Base-by-base conservation (phyloP, 1,140 invertebrate species). In the Formica exsecta region DNA sequence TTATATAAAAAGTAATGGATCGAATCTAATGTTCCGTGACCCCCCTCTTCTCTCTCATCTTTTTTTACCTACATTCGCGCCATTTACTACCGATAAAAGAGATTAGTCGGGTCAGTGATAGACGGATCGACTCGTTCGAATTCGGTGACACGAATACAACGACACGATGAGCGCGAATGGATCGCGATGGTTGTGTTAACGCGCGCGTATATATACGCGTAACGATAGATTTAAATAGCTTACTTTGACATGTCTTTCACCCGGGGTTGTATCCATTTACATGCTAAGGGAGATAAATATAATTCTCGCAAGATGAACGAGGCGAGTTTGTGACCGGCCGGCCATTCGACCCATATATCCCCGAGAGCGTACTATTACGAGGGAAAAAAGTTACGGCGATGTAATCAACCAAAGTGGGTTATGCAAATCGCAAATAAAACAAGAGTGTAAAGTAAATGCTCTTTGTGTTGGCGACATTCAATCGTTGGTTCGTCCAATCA, bases 191-290 rank as follows among this genome's bases (percentile, higher is more conserved):
- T 3, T 57, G 16, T 19, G 5, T 51, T 16, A 54, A 11, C 59
- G 62, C 64, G 29, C 25, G 59, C 44, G 8, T n/a, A 19, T 29
- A 65, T 22, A 62, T 38, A 66, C 44, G 19, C 9, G n/a, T 59
- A 29, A 62, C 68, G 54, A 16, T 54, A 22, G 68, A 44, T 83
- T 83, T 83, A 83, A 83, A 83, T 83, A 83, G 79, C 68, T 38
- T 36, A 44, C 79, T 73, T 73, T 74, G 54, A n/a, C 54, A 57
- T 65, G 13, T 70, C 77, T 80, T 80, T 80, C 64, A 57, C 9
- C 32, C 76, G 44, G 16, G 44, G 54, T 16, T 70, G 36, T 48
- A 57, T 44, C 51, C 66, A 44, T 81, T 74, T 74, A 44, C 29
- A 32, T 16, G 54, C 79, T 54, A 38, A 83, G 54, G 25, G 68